Percentiles rank a stretch among this genome's conserved stretches.
These are phyloP conservation scores for Nycticryphes semicollaris DNA, from an alignment of 2,113 vertebrate species.

Conservation along the genomic window DNA sequence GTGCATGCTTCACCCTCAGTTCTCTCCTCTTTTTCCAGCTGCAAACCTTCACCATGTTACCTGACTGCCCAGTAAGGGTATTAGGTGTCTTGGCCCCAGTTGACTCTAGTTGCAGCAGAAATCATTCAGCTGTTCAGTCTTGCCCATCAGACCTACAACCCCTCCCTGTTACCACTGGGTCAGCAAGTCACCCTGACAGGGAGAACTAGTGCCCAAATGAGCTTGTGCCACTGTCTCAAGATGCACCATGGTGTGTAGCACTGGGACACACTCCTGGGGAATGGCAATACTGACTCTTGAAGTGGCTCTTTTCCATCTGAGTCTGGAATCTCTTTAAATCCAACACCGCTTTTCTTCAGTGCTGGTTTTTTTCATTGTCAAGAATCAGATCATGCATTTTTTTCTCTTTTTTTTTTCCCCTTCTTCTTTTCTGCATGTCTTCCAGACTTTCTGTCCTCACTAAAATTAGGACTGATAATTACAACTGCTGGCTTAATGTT, in stretches of 20 bases:
- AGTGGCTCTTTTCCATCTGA: background rate
- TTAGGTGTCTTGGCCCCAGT: background rate
- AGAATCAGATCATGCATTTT: background rate
- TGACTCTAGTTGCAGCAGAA: background rate
- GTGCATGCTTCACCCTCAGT: background rate
- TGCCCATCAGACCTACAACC: background rate
- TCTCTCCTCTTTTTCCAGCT: background rate
- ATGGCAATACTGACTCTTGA: background rate
- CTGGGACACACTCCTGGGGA: background rate
- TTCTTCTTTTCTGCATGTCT: background rate
- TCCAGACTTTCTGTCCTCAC: background rate
- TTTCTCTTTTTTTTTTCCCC: fast-evolving
- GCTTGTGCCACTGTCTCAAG: fast-evolving
- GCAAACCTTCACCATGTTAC: background rate
- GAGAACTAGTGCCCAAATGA: background rate
- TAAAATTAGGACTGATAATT: background rate
- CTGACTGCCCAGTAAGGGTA: background rate
- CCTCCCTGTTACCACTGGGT: fast-evolving
- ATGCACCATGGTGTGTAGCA: fast-evolving
- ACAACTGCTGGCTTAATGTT: background rate
- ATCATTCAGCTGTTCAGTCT: background rate
- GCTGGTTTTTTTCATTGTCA: background rate
- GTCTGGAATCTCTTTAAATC: background rate
- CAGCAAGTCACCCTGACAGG: fast-evolving
- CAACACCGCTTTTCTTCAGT: background rate